Base-by-base conservation (phyloP, 2,888 invertebrate genomes). In the Eilema sororculum region DNA sequence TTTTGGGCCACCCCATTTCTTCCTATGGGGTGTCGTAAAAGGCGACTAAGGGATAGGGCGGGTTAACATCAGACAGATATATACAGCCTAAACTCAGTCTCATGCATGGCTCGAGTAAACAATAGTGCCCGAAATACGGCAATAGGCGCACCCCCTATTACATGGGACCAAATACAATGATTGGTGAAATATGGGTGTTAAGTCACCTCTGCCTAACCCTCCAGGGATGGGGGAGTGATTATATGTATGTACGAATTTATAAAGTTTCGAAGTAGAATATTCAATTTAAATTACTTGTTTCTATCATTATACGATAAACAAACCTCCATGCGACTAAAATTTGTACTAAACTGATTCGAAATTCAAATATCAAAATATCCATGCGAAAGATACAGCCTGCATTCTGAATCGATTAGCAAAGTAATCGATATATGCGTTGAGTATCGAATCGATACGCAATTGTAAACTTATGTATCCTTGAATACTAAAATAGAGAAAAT, bases 401-500 rank as follows among this genome's bases (percentile, higher is more conserved):
- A 74, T 69, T 72, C 63, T 58, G 56, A 74, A 75, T 77, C 71
- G 74, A 80, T 76, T 80, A 33, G 73, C 62, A 62, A 73, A 56
- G 75, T 67, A 75, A 69, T 71, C 68, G 65, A 73, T 78, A 75
- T 66, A 74, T 67, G 67, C 72, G 68, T 73, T 65, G 58, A 61
- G 57, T 57, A 62, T 57, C 61, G 25, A 66, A 74, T 69, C 69
- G 65, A 75, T 63, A 70, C 68, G 72, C 68, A 66, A 70, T 74
- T 74, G 61, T 60, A 70, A 67, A 73, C 71, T 28, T 69, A 52
- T 60, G 30, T 72, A 75, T 80, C 80, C 82, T 82, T 80, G 82
- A 79, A 73, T 80, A 78, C 74, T 74, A 73, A 82, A 80, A 79
- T 78, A 82, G 72, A 79, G 82, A 80, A 76, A 77, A 72, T 65